phyloP scores from a whole-genome alignment of 2,888 invertebrate species.

The Abrostola triplasia region DNA sequence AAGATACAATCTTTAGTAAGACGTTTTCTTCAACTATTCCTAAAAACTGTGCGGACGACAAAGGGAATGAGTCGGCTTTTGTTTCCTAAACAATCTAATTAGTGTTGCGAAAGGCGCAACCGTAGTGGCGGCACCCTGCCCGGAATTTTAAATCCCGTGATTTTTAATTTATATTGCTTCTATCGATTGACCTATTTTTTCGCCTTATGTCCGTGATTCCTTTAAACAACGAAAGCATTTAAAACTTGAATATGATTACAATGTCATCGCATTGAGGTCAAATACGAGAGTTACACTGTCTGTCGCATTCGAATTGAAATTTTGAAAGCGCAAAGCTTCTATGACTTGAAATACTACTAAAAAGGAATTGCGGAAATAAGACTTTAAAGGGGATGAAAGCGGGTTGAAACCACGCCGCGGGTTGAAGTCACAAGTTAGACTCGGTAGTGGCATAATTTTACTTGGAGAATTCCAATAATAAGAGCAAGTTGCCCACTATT shows the following conservation, averaged over 20 bases:
- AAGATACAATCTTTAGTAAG: conserved; percentile 50
- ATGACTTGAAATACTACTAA: conserved; percentile 1
- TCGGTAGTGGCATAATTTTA: conserved; percentile 5
- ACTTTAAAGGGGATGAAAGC: conserved; percentile 1
- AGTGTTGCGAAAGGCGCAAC: conserved; percentile 64
- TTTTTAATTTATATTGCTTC: not conserved
- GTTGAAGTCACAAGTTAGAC: not conserved
- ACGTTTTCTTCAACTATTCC: conserved; percentile 57
- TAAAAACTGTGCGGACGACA: conserved; percentile 61
- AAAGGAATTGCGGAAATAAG: conserved; percentile 3
- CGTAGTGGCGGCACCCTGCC: conserved; percentile 12
- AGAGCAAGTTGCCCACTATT: conserved; percentile 5
- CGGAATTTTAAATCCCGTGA: conserved; percentile 10
- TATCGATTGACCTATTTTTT: not conserved
- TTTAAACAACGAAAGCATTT: too few relatives aligned
- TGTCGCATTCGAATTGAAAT: not conserved
- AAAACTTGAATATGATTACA: too few relatives aligned
- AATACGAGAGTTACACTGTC: not conserved
- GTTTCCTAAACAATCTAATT: conserved; percentile 74
- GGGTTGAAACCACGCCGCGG: not conserved
- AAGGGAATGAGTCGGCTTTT: conserved; percentile 65
- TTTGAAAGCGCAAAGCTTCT: conserved; percentile 3
- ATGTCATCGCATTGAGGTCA: not conserved
- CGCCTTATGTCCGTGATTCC: too few relatives aligned
- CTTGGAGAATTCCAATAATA: conserved; percentile 6